These are phyloP conservation scores for Uloborus diversus DNA, from an alignment of 1,140 invertebrate species.

Conservation along the genomic window DNA sequence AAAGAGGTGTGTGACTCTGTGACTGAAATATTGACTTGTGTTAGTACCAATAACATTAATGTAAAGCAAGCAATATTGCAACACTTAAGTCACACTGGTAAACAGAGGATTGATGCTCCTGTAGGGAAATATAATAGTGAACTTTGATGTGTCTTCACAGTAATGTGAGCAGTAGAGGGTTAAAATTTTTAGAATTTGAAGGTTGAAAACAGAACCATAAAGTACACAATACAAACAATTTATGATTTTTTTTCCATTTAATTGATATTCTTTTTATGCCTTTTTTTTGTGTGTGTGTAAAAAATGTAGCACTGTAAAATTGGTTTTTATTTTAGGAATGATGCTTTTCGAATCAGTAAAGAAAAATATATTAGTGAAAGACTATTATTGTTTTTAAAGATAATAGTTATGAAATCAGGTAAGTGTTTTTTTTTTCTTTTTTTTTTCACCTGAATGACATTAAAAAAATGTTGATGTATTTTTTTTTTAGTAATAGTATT, in stretches of 20 bases:
- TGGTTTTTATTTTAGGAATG: conserved; percentile 66
- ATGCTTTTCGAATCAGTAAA: conserved; percentile 72
- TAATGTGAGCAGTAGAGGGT: no score
- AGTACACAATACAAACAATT: neutral
- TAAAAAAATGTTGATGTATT: no score
- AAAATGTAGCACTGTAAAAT: neutral
- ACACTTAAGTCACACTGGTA: no score
- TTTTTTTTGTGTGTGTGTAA: neutral
- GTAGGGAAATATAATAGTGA: no score
- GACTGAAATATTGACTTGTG: no score
- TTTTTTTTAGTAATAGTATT: neutral
- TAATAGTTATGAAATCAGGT: conserved; percentile 85
- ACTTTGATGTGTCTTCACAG: no score
- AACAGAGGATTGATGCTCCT: no score
- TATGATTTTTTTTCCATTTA: neutral
- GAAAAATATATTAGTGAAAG: conserved; percentile 74
- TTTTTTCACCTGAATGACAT: neutral
- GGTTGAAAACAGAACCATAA: neutral
- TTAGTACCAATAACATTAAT: no score
- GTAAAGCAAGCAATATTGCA: no score
- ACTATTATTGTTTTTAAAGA: conserved; percentile 79
- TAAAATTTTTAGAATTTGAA: no score
- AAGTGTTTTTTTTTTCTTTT: neutral
- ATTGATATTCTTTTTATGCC: neutral
- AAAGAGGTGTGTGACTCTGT: no score